These are phyloP conservation scores for Sogatella furcifera DNA, from an alignment of 1,140 invertebrate genomes.

Conservation along the genomic window DNA sequence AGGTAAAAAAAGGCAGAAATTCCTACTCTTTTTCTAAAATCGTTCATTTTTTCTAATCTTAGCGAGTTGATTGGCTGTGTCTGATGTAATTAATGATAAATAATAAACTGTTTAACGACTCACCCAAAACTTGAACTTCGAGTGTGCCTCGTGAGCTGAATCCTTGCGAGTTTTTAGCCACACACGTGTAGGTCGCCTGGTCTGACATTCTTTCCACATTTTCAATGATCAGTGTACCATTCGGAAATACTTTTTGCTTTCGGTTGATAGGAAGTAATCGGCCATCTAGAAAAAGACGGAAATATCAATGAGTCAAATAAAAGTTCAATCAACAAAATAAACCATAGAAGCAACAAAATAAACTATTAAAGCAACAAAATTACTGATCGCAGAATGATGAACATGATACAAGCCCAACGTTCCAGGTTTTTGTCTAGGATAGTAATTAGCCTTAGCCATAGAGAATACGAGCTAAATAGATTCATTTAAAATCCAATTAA, in stretches of 20 bases:
- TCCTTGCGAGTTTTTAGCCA: constrained; percentile 80
- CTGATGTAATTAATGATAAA: not conserved
- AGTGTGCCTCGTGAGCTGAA: constrained; percentile 76
- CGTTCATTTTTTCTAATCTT: too few species aligned
- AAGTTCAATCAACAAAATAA: not conserved
- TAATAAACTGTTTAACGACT: constrained; percentile 34
- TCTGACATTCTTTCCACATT: constrained; percentile 86
- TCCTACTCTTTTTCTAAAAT: too few species aligned
- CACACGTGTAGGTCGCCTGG: constrained; percentile 89
- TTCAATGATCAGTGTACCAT: constrained; percentile 87
- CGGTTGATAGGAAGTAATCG: constrained; percentile 83
- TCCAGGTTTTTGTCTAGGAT: too few species aligned
- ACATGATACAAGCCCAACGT: too few species aligned
- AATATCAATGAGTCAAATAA: not conserved
- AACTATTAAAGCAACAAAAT: too few species aligned
- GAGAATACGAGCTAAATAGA: too few species aligned
- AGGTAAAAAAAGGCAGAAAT: too few species aligned
- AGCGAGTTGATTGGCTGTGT: not conserved
- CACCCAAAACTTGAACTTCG: constrained; percentile 94
- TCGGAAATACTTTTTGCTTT: constrained; percentile 87
- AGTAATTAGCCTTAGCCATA: too few species aligned
- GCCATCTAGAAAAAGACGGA: constrained; percentile 36
- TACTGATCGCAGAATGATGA: too few species aligned
- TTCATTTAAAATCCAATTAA: too few species aligned
- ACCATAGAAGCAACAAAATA: too few species aligned